Base-by-base conservation (phyloP, 2,888 invertebrate species). In the Cosmia pyralina region DNA sequence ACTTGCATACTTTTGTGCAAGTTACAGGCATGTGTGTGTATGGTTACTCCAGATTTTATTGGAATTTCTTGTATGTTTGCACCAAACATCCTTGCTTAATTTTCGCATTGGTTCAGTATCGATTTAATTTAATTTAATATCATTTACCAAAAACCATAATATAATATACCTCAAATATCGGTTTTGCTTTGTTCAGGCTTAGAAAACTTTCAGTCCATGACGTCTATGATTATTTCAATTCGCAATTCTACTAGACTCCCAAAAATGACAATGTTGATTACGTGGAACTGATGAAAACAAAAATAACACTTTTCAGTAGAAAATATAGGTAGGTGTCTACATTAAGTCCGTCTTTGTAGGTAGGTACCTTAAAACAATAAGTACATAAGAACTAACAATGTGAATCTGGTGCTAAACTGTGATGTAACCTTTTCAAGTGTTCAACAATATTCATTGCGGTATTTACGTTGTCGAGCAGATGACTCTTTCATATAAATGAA, bases 41-140 rank as follows among this genome's bases (percentile, higher is more conserved):
- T 50, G 74, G 76, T 72, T 55, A 50, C 69, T 77, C 4, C 50
- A 60, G 68, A n/a, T 62, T 55, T 72, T 62, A 76, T 82, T 82
- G 70, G 57, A 67, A 66, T 67, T 63, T 44, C 22, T 78, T 48
- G 7, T 63, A 13, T 17, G 41, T 57, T 57, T 19, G 8, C 19
- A 10, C 8, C 4, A 6, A 44, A 38, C 41, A 34, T n/a, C n/a
- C n/a, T n/a, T n/a, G n/a, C n/a, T 17, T 2, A 19, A 41, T 52
- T 19, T n/a, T 65, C 4, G 28, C 11, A 11, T 7, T 48, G 5
- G 15, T 38, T 58, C 4, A 34, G 17, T n/a, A 6, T 34, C 28
- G 15, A 11, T 15, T 50, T 19, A 8, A 7, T 50, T 50, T 4
- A n/a, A 50, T 19, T 19, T 38, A 1, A 22, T 2, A 2, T 59